phyloP scores from a whole-genome alignment of 1,140 invertebrate species.

The Ceratina japonica region DNA sequence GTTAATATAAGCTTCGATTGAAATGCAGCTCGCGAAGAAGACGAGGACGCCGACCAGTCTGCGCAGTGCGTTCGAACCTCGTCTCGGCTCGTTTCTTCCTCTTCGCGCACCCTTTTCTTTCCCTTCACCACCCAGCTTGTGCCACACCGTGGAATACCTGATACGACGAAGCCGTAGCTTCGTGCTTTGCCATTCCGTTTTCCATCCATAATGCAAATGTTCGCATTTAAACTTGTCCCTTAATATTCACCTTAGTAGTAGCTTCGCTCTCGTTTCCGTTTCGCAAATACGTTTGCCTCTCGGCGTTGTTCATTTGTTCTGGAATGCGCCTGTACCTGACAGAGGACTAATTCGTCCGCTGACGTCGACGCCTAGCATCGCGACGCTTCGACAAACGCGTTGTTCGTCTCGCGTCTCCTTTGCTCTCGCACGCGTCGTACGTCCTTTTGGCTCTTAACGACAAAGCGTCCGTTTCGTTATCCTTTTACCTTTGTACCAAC shows the following conservation, averaged over 20 bases:
- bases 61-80: slow-evolving; percentile 46
- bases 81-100: slow-evolving; percentile 41
- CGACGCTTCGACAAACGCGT: neutral
- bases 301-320: neutral
- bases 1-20: slow-evolving; percentile 61
- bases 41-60: slow-evolving; percentile 72
- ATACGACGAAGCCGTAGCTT: slow-evolving; percentile 23
- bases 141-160: slow-evolving; percentile 11
- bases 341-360: neutral
- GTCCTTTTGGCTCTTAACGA: neutral
- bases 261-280: neutral
- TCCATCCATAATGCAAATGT: slow-evolving; percentile 10
- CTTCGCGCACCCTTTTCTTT: neutral
- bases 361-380: no score
- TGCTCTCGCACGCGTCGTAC: neutral
- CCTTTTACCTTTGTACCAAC: neutral
- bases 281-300: neutral
- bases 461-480: neutral
- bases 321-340: neutral
- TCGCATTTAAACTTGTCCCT: slow-evolving; percentile 22
- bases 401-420: no score
- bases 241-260: slow-evolving; percentile 1
- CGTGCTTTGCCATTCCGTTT: slow-evolving; percentile 2
- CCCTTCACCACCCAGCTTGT: slow-evolving; percentile 7
- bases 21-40: slow-evolving; percentile 61